Evolutionary conservation across 2,113 vertebrate species (phyloP).

Genomic region (Pteronura brasiliensis): DNA sequence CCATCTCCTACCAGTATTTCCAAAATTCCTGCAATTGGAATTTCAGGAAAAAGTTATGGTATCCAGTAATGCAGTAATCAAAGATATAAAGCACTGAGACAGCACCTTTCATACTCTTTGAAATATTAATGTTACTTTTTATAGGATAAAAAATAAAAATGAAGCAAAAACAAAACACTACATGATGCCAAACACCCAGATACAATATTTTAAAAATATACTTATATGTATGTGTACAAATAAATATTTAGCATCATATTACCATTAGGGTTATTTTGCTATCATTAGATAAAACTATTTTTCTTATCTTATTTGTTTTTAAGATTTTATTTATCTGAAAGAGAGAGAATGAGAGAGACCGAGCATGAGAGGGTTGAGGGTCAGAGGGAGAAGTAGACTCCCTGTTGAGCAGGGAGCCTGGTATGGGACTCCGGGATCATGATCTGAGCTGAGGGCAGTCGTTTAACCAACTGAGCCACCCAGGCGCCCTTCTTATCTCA

Average conservation of each 20-base stretch:
- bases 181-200: neutral
- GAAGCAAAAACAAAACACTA: neutral
- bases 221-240: neutral
- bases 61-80: neutral
- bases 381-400: no score
- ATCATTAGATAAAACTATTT: neutral
- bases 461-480: no score
- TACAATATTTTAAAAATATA: neutral
- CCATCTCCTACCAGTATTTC: neutral
- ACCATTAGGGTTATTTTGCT: neutral
- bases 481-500: neutral
- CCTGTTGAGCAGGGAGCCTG: no score
- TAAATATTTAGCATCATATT: neutral
- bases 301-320: no score
- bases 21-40: neutral
- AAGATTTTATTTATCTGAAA: neutral
- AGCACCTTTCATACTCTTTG: neutral
- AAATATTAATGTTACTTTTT: slow-evolving; percentile 37
- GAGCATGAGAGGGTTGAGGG: no score
- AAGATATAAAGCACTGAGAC: neutral
- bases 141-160: neutral
- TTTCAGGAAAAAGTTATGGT: slow-evolving; percentile 28
- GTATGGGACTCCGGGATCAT: no score
- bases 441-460: no score
- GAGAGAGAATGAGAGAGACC: no score